A percentile compares a stretch with the other conserved stretches of the same genome.
Evolutionary conservation across 2,113 vertebrate genomes (phyloP).

Genomic region (human): GRCh38 chr3:177993001-177993500

Average conservation of each 20-base stretch:
- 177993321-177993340: constrained; percentile 18
- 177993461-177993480: background rate
- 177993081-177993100: background rate
- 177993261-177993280: background rate
- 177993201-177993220: background rate
- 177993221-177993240: background rate
- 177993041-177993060: background rate
- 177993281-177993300: background rate
- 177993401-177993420: background rate
- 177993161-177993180: background rate
- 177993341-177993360: background rate
- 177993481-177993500: background rate
- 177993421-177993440: background rate
- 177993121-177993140: background rate
- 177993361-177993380: background rate
- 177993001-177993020: background rate
- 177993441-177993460: background rate
- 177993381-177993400: background rate
- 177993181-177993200: background rate
- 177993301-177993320: background rate
- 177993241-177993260: background rate
- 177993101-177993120: background rate
- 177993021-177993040: background rate
- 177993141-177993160: background rate
- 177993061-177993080: background rate